A percentile compares a stretch with the other conserved stretches of the same genome.
These are phyloP conservation scores for Perdita meconis DNA, from an alignment of 2,888 invertebrate species.

Conservation along the genomic window DNA sequence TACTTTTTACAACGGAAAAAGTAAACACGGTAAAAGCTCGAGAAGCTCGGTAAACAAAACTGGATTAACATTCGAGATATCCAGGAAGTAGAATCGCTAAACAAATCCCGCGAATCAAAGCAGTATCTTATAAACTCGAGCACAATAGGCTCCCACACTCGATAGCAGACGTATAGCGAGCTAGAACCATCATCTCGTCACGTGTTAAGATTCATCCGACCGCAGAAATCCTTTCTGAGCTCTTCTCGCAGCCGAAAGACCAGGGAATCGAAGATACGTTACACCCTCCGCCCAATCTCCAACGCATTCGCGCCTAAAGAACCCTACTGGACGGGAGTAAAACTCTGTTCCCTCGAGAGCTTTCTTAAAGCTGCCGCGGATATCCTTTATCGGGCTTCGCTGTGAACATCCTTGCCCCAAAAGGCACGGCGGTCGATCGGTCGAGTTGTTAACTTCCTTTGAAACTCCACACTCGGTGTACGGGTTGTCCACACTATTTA, in stretches of 20 bases:
- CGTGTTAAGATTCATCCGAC: conserved; percentile 42
- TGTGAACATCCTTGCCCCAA: conserved; percentile 31
- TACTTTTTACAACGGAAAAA: too few species aligned
- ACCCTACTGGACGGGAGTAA: conserved; percentile 42
- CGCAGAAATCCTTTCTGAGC: conserved; percentile 37
- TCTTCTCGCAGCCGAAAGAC: conserved; percentile 10
- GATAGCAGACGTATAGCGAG: not conserved
- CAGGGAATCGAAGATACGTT: conserved; percentile 27
- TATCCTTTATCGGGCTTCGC: conserved; percentile 54
- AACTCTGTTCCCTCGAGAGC: conserved; percentile 46
- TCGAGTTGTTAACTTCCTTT: conserved; percentile 27
- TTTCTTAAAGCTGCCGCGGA: conserved; percentile 43
- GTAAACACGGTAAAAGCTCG: not conserved
- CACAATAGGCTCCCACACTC: conserved; percentile 1
- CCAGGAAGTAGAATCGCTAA: conserved; percentile 6
- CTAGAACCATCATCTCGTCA: conserved; percentile 11
- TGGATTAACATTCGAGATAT: not conserved
- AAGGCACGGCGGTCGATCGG: conserved; percentile 14
- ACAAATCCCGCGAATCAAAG: conserved; percentile 20
- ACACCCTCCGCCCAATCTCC: conserved; percentile 8
- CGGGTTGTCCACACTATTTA: not conserved
- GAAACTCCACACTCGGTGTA: conserved; percentile 54
- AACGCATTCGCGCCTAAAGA: conserved; percentile 39
- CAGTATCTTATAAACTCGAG: conserved; percentile 20
- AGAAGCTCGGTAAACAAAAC: not conserved